These are phyloP conservation scores for Furcula furcula DNA, from an alignment of 2,888 invertebrate genomes.

Conservation along the genomic window DNA sequence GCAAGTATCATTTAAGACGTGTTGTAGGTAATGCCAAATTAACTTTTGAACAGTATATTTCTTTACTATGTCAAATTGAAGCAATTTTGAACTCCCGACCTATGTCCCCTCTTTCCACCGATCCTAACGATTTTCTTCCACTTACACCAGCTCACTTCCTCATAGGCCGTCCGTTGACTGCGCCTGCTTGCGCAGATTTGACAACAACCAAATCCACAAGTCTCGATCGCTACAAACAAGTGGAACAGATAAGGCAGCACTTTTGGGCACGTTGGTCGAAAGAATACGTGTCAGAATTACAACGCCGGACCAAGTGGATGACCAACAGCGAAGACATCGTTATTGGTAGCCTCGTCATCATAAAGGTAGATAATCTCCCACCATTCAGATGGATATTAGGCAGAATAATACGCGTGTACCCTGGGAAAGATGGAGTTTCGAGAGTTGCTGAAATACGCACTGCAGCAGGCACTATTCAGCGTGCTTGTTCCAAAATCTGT, in stretches of 20 bases:
- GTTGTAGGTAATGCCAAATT: no score
- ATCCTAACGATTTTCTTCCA: neutral
- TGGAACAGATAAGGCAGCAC: constrained; percentile 4
- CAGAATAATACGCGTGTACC: neutral
- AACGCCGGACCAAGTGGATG: constrained; percentile 2
- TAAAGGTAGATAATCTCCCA: neutral
- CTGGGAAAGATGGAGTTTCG: neutral
- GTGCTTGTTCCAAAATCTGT: neutral
- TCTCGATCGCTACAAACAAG: neutral
- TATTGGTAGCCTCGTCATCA: neutral
- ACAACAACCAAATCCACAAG: neutral
- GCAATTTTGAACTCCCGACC: constrained; percentile 4
- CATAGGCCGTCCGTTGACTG: constrained; percentile 1
- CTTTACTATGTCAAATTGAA: constrained; percentile 1
- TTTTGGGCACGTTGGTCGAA: constrained; percentile 4
- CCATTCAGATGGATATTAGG: neutral
- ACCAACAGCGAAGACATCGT: neutral
- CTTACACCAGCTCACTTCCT: neutral
- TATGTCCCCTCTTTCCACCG: neutral
- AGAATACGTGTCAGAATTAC: constrained; percentile 5
- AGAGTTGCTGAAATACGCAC: neutral
- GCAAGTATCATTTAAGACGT: no score
- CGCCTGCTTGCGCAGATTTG: neutral
- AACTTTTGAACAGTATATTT: no score
- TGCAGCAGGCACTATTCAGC: neutral